Evolutionary conservation across 2,113 vertebrate genomes (phyloP), one percentile per base, ranked within the genome.

Genomic region (Centropus bengalensis): DNA sequence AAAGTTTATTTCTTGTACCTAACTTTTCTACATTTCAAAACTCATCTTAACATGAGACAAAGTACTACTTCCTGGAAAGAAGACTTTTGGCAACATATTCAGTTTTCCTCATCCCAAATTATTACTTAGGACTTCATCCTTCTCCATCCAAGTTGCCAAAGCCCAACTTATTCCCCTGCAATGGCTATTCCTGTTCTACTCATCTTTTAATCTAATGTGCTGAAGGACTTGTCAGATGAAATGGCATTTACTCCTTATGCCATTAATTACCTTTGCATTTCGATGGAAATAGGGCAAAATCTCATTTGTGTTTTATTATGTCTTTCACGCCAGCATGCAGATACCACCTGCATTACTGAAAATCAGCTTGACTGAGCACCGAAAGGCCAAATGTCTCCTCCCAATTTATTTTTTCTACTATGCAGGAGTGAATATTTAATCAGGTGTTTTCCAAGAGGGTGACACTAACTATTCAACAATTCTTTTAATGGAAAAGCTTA

Each of bases 261-360:
- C 62, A 63, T 73, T 85, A 91, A 91, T 88, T 88, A 82, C 63
- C 32, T 76, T 36, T 76, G 45, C 45, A 85, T 89, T 92, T 71
- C 91, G 66, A 89, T 51, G 66, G 51, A 79, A 96, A 93, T 1
- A 4, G 54, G 49, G 26, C 23, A 33, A 81, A 86, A 71, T 42
- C 28, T 23, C 28, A 47, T n/a, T 51, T 1, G 0, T 10, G 11
- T 55, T 84, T 80, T 81, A 47, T 30, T 36, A 8, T 11, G 32
- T 42, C 42, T 62, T 6, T 69, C 62, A 91, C 33, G 92, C 24
- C 20, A 55, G 59, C 49, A 12, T 10, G 42, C 55, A 85, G 70
- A 66, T 58, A 14, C 15, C 67, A 82, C n/a, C 52, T 52, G 51
- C 28, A n/a, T 33, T 67, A 86, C 9, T 51, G 63, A 69, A 79